Evolutionary conservation across 2,797 vertebrate genomes (phyloP), one percentile per base, ranked within the genome.

Genomic region (Antrozous pallidus): DNA sequence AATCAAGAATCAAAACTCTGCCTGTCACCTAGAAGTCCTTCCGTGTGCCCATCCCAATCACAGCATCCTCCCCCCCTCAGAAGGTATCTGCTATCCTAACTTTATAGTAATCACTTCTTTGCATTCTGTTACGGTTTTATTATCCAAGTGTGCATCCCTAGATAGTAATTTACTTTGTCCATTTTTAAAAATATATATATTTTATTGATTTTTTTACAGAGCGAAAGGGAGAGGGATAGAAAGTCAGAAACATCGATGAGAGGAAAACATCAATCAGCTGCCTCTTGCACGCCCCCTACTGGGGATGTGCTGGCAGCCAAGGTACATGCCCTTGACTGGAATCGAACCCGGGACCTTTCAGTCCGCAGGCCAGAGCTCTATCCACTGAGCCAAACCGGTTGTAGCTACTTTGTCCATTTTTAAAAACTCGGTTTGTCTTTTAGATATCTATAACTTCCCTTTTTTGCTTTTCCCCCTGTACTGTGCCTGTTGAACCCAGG

Each of bases 1-100:
- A 78, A n/a, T 88, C 54, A 92, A 88, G 45, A 92, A 92, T 28
- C 38, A 92, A 56, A 83, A 82, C 31, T 63, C 71, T 88, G 5
- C 83, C 22, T 77, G 45, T 91, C 42, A 81, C 42, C 31, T 88
- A 38, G 49, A 82, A 82, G 61, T 75, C 70, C 18, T 40, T 82
- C 11, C 45, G 8, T 38, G 69, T 73, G 31, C 38, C 31, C 24
- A 65, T 78, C n/a, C 54, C 63, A 54, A 6, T 51, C 61, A 63
- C 45, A 70, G 49, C 61, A 81, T 49, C 47, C 26, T 86, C 16
- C 45, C 8, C 86, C n/a, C 22, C 65, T 90, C 31, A 22, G 67
- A 56, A 80, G 58, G 8, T 86, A 65, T 47, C 47, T 67, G 8
- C 24, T 86, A 16, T 67, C 90, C 61, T 78, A 26, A 88, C 54